Base-by-base conservation (phyloP, 2,888 invertebrate species). In the Piscicola geometra region DNA sequence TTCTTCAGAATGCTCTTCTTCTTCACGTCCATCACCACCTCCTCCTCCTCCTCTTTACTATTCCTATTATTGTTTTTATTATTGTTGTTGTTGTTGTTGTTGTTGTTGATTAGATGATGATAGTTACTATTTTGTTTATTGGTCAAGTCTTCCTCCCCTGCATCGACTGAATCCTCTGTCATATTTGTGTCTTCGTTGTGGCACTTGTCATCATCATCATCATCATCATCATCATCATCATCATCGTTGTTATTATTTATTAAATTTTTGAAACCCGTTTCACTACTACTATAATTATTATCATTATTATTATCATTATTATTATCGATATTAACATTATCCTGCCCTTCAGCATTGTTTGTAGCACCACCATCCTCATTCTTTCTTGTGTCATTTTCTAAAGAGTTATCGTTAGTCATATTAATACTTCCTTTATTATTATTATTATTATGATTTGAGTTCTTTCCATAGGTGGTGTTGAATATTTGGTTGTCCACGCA, bases 1-100 rank as follows among this genome's bases (percentile, higher is more conserved):
- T 71, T 71, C 30, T 71, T 71, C 21, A 71, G 56, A 33, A 71
- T 75, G 33, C 56, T 60, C 68, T 66, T 21, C 28, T 56, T 68
- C 70, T 75, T 75, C 5, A 56, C 56, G 52, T 75, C 56, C 68
- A 67, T 75, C 25, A 68, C 75, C 33, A 67, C 68, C 25, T 67
- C 68, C 68, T 67, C 36, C 0, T 30, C 67, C 21, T 52, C 52
- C 64, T 30, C 64, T 25, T 71, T 50, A 0, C 47, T 41, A 71
- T 30, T 50, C 32, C 21, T 64, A n/a, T 64, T n/a, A 64, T 64
- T n/a, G 25, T 64, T 28, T 64, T 21, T 28, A 64, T 64, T 64
- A 64, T 64, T 64, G 21, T 64, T 64, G 21, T 64, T 64, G 21
- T 64, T 64, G 21, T 64, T 64, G 15, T 41, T 41, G 15, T 41